Base-by-base conservation (phyloP, 2,797 vertebrate genomes). In the Clamator glandarius region DNA sequence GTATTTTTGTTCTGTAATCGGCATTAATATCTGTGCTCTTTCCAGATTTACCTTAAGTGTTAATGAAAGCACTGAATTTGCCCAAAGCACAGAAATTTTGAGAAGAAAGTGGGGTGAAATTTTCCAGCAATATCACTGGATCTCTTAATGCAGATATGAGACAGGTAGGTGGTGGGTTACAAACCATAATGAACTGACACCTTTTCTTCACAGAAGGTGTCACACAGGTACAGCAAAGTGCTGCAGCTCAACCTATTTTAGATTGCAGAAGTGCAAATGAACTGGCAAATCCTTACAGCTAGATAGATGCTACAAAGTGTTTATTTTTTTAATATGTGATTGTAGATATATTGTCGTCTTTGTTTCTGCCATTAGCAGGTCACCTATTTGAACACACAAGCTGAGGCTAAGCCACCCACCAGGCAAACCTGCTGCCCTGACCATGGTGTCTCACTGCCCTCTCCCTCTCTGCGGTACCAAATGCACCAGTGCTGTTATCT, bases 31-130 rank as follows among this genome's bases (percentile, higher is more conserved):
- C 87, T 92, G 66, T 85, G 85, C 79, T 94, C 66, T 87, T 93
- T 88, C 66, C 94, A 96, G 92, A 80, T 90, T 96, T 95, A 79
- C 89, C 93, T 93, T 90, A 91, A 94, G 95, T 91, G 92, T 81
- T 93, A 95, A 96, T 93, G 96, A 86, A 91, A 95, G 92, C 42
- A 70, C 62, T 75, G 89, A 86, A 84, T 92, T 92, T 92, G 66
- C 94, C 89, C 92, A 92, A 90, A 96, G 91, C 89, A 84, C 14
- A 90, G 69, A 62, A 91, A 90, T 62, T 58, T 52, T 58, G 75
- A 92, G 82, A 68, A 80, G 87, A 85, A 92, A 80, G 66, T 19
- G 28, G 66, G 76, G 58, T 66, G 79, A 91, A 80, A 58, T 46
- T 92, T 91, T 31, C 58, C 87, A 78, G 62, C 36, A 2, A 13